Evolutionary conservation across 2,113 vertebrate species (phyloP).

Genomic region (Benitochromis conjunctus): DNA sequence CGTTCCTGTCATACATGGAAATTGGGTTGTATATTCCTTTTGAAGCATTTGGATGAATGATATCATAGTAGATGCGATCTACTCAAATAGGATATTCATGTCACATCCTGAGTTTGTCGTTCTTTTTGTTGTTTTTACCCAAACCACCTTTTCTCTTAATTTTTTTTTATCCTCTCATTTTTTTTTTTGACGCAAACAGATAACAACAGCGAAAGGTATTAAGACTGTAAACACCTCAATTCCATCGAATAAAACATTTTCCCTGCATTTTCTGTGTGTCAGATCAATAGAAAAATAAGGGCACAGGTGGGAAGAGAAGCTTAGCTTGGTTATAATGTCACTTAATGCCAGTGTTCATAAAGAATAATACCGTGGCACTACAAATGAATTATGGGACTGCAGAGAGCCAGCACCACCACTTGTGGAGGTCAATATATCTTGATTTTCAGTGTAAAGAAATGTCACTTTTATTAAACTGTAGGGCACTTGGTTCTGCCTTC

Average conservation of each 20-base stretch:
- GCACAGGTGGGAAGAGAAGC: neutral
- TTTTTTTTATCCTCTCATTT: fast-evolving
- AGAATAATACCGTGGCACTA: neutral
- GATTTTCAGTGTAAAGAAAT: neutral
- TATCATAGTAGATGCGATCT: neutral
- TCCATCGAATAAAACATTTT: neutral
- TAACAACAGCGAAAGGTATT: neutral
- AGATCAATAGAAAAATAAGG: neutral
- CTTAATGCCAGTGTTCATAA: neutral
- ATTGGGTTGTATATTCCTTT: neutral
- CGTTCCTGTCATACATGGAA: neutral
- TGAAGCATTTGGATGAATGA: neutral
- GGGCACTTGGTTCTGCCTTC: neutral
- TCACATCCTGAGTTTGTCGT: neutral
- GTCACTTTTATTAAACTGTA: neutral
- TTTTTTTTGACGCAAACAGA: neutral
- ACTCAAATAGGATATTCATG: neutral
- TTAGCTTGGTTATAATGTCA: neutral
- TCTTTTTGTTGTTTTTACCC: neutral
- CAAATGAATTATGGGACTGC: neutral
- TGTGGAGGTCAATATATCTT: neutral
- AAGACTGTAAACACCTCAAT: neutral
- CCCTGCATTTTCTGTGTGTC: neutral
- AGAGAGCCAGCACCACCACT: neutral
- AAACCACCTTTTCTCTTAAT: neutral